Base-by-base conservation (phyloP, 2,113 vertebrate species). In the Apteryx owenii region DNA sequence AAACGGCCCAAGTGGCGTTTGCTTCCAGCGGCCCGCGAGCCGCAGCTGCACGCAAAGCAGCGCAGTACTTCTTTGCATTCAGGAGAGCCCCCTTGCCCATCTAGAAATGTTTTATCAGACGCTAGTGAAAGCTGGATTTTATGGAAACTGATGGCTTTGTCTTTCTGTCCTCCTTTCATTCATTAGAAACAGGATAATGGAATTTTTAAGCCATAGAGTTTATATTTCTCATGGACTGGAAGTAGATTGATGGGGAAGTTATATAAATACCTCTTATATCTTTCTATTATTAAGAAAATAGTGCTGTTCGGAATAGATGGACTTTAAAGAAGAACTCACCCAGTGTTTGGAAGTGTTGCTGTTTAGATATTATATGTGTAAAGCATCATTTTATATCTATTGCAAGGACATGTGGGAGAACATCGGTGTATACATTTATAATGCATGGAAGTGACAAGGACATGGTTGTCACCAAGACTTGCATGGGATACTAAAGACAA, bases 101-200 rank as follows among this genome's bases (percentile, higher is more conserved):
- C 92, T 85, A 64, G 88, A 91, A 73, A 86, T 1, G 79, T 71
- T 95, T 33, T 0, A 78, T 88, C 91, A 93, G 95, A 78, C 93
- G 28, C 65, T 56, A 95, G 88, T 80, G 96, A 94, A 81, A 83
- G 94, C 82, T 93, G 93, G 88, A 65, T 88, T 97, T 97, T 95
- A 96, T 95, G 85, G 85, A 92, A 96, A 96, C 90, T 95, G 95
- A 97, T 94, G 93, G 86, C 89, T 96, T 96, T 96, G 90, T 92
- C 94, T 96, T 93, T 94, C 93, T 8, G 0, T 81, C 85, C 85
- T 91, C 51, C 92, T 86, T 94, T 96, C 83, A 88, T 93, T 96
- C 95, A 88, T 96, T 95, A 95, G 90, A 56, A 96, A 73, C 91
- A 88, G 96, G 92, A 93, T 97, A 97, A 95, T 97, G 90, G 92